Evolutionary conservation across 1,140 invertebrate species (phyloP).

Genomic region (Trypoxylus dichotomus): DNA sequence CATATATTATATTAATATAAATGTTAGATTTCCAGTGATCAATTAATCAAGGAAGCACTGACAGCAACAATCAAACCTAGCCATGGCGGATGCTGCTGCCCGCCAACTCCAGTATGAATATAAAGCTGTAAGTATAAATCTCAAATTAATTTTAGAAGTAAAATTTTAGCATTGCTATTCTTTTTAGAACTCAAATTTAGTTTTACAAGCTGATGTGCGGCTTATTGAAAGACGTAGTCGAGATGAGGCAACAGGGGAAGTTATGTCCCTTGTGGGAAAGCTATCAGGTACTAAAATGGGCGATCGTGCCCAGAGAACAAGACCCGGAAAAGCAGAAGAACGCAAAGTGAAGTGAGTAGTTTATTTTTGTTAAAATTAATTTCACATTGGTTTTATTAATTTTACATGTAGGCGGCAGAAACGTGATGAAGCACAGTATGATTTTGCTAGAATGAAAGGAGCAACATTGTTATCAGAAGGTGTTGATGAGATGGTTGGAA

Average conservation of each 20-base stretch:
- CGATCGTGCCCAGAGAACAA: constrained; percentile 85
- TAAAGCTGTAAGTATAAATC: constrained; percentile 86
- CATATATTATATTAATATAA: neutral
- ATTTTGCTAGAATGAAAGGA: constrained; percentile 88
- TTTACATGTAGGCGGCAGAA: constrained; percentile 69
- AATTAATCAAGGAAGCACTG: neutral
- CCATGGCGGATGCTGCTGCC: constrained; percentile 98
- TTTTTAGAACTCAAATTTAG: constrained; percentile 97
- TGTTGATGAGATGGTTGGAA: constrained; percentile 90
- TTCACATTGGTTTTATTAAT: neutral
- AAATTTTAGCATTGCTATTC: neutral
- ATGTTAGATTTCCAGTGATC: neutral
- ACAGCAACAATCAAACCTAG: neutral
- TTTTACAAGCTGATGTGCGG: constrained; percentile 97
- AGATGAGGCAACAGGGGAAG: constrained; percentile 99
- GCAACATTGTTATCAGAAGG: constrained; percentile 84
- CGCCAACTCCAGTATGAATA: constrained; percentile 99
- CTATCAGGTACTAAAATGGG: constrained; percentile 94
- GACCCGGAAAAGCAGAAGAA: constrained; percentile 87
- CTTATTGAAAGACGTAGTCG: constrained; percentile 93
- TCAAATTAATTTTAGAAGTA: neutral
- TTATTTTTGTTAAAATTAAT: neutral
- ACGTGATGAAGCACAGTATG: constrained; percentile 88
- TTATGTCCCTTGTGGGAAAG: constrained; percentile 92
- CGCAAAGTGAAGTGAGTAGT: constrained; percentile 83